These are phyloP conservation scores for Taenioides sp. DNA, from an alignment of 2,797 vertebrate genomes.

Conservation along the genomic window DNA sequence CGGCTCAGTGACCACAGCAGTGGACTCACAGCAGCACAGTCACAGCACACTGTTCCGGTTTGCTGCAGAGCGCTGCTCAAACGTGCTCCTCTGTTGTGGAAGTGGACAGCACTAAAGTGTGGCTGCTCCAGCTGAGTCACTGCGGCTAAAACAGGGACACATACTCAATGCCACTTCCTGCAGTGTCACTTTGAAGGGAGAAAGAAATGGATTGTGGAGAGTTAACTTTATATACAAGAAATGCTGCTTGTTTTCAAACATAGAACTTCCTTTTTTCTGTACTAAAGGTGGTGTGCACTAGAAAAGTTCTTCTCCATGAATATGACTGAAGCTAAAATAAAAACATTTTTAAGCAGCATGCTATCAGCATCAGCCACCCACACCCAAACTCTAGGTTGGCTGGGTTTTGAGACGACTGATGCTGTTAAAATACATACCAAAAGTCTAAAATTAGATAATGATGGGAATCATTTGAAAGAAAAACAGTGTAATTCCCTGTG, in stretches of 20 bases:
- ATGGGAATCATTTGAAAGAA: constrained; percentile 60
- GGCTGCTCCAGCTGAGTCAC: neutral
- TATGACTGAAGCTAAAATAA: constrained; percentile 4
- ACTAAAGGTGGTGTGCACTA: neutral
- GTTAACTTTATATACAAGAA: too few species aligned
- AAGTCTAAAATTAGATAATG: constrained; percentile 50
- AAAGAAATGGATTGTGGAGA: neutral
- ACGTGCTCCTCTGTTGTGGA: too few species aligned
- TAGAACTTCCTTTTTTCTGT: neutral
- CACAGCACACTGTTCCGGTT: neutral
- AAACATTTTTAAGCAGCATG: neutral
- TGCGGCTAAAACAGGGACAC: neutral
- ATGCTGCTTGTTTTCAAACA: too few species aligned
- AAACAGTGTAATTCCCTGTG: constrained; percentile 55
- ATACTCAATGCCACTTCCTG: neutral
- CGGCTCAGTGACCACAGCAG: constrained; percentile 50
- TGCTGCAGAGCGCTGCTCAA: neutral
- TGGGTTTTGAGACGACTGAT: constrained; percentile 1
- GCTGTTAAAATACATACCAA: constrained; percentile 21
- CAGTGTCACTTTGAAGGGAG: neutral
- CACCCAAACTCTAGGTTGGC: constrained; percentile 16
- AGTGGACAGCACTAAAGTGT: neutral
- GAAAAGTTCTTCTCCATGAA: neutral
- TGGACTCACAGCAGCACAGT: neutral
- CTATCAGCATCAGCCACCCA: constrained; percentile 7